phyloP scores from a whole-genome alignment of 2,888 invertebrate species.

The Caenorhabditis sulstoni region DNA sequence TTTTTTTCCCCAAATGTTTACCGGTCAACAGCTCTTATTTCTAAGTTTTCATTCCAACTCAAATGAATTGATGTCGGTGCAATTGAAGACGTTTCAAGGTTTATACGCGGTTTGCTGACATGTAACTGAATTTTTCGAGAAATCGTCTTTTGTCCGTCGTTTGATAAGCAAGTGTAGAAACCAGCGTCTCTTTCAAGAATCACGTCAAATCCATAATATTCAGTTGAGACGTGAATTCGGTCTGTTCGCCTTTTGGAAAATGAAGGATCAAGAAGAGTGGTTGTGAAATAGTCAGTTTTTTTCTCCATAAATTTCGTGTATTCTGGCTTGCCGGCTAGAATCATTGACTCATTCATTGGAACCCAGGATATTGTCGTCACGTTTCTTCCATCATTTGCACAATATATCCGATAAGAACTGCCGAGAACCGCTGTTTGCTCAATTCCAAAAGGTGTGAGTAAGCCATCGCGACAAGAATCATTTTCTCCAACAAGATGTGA shows the following conservation, averaged over 20 bases:
- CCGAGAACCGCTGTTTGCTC: too few species aligned
- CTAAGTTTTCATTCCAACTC: slow-evolving; percentile 61
- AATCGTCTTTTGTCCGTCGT: slow-evolving; percentile 32
- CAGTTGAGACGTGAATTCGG: slow-evolving; percentile 56
- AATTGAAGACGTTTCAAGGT: slow-evolving; percentile 48
- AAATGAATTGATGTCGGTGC: slow-evolving; percentile 58
- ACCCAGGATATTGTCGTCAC: too few species aligned
- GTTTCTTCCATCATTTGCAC: too few species aligned
- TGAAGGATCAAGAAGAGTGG: slow-evolving; percentile 59
- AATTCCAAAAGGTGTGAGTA: too few species aligned
- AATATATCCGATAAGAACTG: background rate
- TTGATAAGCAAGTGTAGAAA: slow-evolving; percentile 54
- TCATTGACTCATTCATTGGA: too few species aligned
- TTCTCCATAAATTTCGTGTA: too few species aligned
- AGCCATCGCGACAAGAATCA: too few species aligned
- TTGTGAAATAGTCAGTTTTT: slow-evolving; percentile 67
- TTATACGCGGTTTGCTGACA: slow-evolving; percentile 49
- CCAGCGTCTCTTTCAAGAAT: slow-evolving; percentile 57
- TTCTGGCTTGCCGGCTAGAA: too few species aligned
- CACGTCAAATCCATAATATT: slow-evolving; percentile 62
- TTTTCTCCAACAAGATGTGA: background rate
- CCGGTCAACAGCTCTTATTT: slow-evolving; percentile 59
- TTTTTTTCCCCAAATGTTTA: too few species aligned
- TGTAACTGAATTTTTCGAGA: slow-evolving; percentile 42
- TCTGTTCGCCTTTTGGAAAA: slow-evolving; percentile 26